These are phyloP conservation scores for Enteromius treurensis DNA, from an alignment of 2,797 vertebrate genomes.

Conservation along the genomic window DNA sequence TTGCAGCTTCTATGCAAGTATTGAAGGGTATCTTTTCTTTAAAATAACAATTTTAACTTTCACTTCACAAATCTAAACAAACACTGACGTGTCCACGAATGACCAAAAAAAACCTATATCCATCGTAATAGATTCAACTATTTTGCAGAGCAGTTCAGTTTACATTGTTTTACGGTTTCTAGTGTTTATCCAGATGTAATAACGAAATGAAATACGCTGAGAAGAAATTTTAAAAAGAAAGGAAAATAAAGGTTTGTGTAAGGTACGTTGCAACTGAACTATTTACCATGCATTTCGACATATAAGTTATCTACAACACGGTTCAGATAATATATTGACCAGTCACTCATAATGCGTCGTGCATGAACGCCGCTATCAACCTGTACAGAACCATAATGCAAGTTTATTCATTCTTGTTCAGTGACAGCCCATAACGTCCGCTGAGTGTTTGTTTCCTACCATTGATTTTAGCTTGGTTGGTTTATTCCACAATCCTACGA, in stretches of 20 bases:
- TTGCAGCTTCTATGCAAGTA: not conserved
- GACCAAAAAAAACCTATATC: not conserved
- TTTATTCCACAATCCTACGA: slow-evolving; percentile 42
- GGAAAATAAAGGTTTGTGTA: too few relatives aligned
- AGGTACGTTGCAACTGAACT: not conserved
- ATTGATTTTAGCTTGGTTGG: slow-evolving; percentile 22
- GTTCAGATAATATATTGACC: not conserved
- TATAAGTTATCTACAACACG: not conserved
- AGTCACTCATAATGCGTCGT: not conserved
- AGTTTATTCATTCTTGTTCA: not conserved
- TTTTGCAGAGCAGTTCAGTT: not conserved
- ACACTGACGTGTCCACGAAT: not conserved
- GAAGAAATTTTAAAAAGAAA: not conserved
- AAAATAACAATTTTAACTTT: not conserved
- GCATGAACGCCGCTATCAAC: not conserved
- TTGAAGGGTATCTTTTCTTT: not conserved
- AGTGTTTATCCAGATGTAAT: not conserved
- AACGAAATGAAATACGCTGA: not conserved
- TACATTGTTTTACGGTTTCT: not conserved
- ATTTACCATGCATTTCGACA: not conserved
- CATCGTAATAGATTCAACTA: not conserved
- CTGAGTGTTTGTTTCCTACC: slow-evolving; percentile 29
- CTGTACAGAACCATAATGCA: not conserved
- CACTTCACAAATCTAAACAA: not conserved
- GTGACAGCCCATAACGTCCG: not conserved